These are phyloP conservation scores for Tarsius wallacei DNA, from an alignment of 2,797 vertebrate genomes.

Conservation along the genomic window DNA sequence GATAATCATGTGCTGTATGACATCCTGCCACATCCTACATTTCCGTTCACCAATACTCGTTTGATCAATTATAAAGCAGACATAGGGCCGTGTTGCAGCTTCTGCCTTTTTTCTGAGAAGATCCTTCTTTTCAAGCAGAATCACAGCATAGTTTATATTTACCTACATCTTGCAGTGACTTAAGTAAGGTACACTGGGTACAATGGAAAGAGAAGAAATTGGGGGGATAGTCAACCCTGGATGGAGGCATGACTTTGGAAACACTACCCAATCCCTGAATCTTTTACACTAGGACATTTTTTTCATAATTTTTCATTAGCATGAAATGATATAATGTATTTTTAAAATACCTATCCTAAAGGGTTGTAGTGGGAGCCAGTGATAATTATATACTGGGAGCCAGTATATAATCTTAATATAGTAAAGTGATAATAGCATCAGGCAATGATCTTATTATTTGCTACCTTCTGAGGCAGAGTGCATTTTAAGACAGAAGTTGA, in stretches of 20 bases:
- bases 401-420: neutral
- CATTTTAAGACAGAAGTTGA: neutral
- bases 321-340: neutral
- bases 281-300: neutral
- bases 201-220: neutral
- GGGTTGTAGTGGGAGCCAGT: neutral
- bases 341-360: no score
- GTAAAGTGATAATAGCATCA: neutral
- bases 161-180: neutral
- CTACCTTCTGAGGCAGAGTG: neutral
- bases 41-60: neutral
- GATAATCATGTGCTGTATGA: no score
- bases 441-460: neutral
- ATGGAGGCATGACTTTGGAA: neutral
- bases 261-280: neutral
- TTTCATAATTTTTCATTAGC: neutral
- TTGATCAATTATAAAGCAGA: neutral
- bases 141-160: neutral
- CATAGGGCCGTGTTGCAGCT: accelerated
- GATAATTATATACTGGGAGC: neutral
- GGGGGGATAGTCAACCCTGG: neutral
- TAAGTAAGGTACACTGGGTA: neutral
- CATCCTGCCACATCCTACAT: accelerated
- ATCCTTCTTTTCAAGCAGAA: neutral
- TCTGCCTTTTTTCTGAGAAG: neutral